Conservation (phyloP, 2,888 invertebrate genomes). For the Synergus japonicus region DNA sequence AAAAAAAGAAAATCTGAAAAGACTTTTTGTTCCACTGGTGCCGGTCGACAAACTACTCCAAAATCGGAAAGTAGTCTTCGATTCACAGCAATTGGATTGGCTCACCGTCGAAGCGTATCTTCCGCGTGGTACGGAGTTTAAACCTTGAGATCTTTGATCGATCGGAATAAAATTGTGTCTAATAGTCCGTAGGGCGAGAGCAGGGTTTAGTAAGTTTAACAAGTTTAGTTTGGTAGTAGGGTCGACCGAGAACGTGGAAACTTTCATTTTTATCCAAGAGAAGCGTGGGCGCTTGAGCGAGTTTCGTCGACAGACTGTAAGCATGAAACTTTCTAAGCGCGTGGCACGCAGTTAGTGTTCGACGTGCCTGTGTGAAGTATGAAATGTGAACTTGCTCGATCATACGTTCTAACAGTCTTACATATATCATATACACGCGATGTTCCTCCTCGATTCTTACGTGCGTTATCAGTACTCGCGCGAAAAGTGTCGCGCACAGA, state of each 20-base stretch:
- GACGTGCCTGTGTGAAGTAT: constrained; percentile 42
- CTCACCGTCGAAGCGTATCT: not conserved
- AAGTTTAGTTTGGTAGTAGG: not conserved
- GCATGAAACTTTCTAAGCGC: constrained; percentile 56
- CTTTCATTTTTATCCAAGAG: constrained; percentile 59
- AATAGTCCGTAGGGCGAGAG: not conserved
- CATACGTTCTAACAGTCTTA: constrained; percentile 9
- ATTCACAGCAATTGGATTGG: not conserved
- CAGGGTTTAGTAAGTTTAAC: not conserved
- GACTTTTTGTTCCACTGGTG: constrained; percentile 10
- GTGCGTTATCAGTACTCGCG: not conserved
- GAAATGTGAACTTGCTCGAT: constrained; percentile 36
- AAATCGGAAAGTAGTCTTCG: not conserved
- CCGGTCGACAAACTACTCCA: not conserved
- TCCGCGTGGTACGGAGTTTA: not conserved
- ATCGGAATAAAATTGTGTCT: constrained; percentile 3
- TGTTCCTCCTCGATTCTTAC: constrained; percentile 18
- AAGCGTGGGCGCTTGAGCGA: constrained; percentile 57
- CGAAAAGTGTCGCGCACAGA: not conserved
- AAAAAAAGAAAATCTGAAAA: not conserved
- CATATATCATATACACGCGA: constrained; percentile 2
- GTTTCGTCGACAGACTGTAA: constrained; percentile 43
- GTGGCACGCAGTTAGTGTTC: constrained; percentile 45
- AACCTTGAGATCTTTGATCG: not conserved
- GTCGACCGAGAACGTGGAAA: constrained; percentile 49